Conservation (phyloP, 2,888 invertebrate species). For the Cistogaster globosa region DNA sequence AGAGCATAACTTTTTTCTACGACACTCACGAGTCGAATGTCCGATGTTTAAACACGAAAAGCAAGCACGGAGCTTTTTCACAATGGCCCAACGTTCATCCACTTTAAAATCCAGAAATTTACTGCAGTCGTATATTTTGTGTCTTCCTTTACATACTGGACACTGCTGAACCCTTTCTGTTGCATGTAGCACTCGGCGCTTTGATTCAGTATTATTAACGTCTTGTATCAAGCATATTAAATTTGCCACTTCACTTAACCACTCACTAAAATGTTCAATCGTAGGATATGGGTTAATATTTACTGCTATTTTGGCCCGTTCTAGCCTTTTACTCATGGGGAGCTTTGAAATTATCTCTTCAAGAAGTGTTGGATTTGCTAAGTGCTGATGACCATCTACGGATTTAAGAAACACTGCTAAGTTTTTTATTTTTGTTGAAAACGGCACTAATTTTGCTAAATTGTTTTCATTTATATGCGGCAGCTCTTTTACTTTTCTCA, state of each 20-base stretch:
- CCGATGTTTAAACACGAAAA: conserved; percentile 35
- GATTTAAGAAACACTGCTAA: conserved; percentile 59
- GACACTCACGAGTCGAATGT: conserved; percentile 29
- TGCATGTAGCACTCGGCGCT: conserved; percentile 27
- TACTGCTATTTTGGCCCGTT: conserved; percentile 47
- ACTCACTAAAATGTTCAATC: conserved; percentile 54
- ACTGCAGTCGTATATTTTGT: conserved; percentile 28
- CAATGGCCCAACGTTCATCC: conserved; percentile 26
- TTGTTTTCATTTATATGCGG: conserved; percentile 45
- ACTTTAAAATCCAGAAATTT: conserved; percentile 24
- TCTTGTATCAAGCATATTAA: conserved; percentile 52
- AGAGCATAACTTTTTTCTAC: not conserved
- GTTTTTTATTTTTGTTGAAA: conserved; percentile 68
- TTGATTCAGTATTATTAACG: conserved; percentile 27
- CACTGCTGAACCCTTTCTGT: conserved; percentile 10
- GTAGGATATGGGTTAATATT: conserved; percentile 35
- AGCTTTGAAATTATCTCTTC: conserved; percentile 65
- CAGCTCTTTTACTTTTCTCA: conserved; percentile 58
- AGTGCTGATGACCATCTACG: conserved; percentile 62
- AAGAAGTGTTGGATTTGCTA: conserved; percentile 64
- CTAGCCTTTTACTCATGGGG: conserved; percentile 53
- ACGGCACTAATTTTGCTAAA: conserved; percentile 56
- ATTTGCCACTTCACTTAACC: conserved; percentile 62
- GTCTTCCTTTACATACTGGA: conserved; percentile 37
- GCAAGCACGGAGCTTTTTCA: conserved; percentile 29